A percentile compares a stretch with the other conserved stretches of the same genome.
Conservation (phyloP, 2,888 invertebrate species). For the Pycnomerus fuliginosus region DNA sequence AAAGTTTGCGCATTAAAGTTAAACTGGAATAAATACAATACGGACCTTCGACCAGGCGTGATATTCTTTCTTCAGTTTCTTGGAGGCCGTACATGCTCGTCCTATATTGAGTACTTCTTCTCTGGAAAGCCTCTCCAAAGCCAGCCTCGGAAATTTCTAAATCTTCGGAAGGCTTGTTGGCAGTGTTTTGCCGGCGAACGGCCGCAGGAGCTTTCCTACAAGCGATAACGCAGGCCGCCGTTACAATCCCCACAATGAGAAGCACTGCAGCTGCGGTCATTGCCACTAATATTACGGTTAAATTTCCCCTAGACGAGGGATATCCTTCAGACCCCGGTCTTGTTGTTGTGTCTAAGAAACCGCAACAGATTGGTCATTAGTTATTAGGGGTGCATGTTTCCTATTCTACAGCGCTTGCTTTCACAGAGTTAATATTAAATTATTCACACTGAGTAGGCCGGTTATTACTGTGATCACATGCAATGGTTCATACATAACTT, state of each 20-base stretch:
- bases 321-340: conserved; percentile 29
- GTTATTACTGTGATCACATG: conserved; percentile 5
- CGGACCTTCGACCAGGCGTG: conserved; percentile 43
- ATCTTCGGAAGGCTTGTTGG: conserved; percentile 47
- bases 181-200: conserved; percentile 35
- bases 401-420: conserved; percentile 20
- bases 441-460: conserved; percentile 14
- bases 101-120: conserved; percentile 50
- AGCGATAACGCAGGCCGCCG: conserved; percentile 46
- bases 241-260: conserved; percentile 47
- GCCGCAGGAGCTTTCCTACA: conserved; percentile 42
- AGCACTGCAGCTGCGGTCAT: conserved; percentile 46
- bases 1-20: not conserved
- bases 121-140: conserved; percentile 51
- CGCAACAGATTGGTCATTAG: conserved; percentile 34
- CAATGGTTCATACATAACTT: too few species aligned
- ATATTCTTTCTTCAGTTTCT: conserved; percentile 47
- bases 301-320: conserved; percentile 35
- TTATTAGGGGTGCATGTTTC: conserved; percentile 26
- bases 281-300: conserved; percentile 49
- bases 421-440: conserved; percentile 17
- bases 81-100: conserved; percentile 48
- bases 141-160: conserved; percentile 50
- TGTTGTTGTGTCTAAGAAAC: conserved; percentile 33
- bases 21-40: not conserved